Conservation (phyloP, 2,888 invertebrate genomes). For the Aphidoletes aphidimyza region DNA sequence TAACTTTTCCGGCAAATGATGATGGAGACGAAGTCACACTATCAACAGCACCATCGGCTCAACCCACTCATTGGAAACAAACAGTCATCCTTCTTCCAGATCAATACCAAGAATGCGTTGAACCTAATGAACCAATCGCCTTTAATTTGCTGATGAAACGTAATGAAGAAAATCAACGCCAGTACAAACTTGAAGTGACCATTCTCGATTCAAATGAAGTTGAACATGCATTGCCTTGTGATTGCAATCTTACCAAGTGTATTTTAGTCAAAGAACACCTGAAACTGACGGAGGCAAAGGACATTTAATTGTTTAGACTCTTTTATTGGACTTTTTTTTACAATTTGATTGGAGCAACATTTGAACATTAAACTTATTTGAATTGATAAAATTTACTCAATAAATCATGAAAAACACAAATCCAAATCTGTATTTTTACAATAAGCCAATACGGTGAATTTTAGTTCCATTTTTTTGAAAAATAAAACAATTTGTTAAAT, state of each 20-base stretch:
- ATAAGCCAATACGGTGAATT: too few species aligned
- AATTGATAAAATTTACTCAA: too few species aligned
- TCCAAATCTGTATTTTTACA: too few species aligned
- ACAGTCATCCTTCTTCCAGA: conserved; percentile 84
- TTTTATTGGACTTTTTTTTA: too few species aligned
- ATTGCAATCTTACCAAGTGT: conserved; percentile 82
- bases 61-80: conserved; percentile 94
- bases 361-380: not conserved
- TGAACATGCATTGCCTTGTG: conserved; percentile 82
- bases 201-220: conserved; percentile 75
- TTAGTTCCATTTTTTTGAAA: too few species aligned
- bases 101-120: conserved; percentile 68
- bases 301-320: too few species aligned
- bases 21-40: conserved; percentile 76
- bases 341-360: not conserved
- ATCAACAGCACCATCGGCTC: conserved; percentile 80
- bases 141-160: conserved; percentile 73
- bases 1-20: conserved; percentile 71
- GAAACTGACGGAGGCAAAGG: not conserved
- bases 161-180: conserved; percentile 60
- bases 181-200: conserved; percentile 72
- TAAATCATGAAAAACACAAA: too few species aligned
- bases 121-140: conserved; percentile 73
- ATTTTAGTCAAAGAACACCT: conserved; percentile 72
- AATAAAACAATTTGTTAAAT: too few species aligned